A percentile compares a stretch with the other conserved stretches of the same genome.
These are phyloP conservation scores for Chrysina gloriosa DNA, from an alignment of 2,888 invertebrate genomes.

Conservation along the genomic window DNA sequence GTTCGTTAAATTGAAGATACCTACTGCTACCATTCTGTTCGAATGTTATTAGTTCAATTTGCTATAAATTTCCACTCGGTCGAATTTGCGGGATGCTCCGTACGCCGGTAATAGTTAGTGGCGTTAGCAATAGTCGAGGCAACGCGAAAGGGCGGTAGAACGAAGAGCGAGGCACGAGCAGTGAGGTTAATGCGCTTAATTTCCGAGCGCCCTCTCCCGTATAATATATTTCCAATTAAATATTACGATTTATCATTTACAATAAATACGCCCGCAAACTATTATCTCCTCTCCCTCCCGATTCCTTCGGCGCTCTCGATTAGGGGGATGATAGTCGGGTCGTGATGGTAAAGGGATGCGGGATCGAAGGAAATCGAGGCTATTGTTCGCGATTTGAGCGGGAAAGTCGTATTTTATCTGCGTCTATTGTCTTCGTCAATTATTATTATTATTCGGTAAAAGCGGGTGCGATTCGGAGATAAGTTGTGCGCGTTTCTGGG, in stretches of 20 bases:
- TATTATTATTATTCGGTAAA: conserved; percentile 13
- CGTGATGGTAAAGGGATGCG: too few species aligned
- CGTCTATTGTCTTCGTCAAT: conserved; percentile 23
- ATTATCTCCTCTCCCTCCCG: conserved; percentile 27
- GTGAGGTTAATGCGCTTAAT: conserved; percentile 16
- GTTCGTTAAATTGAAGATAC: conserved; percentile 63
- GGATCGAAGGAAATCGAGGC: conserved; percentile 1
- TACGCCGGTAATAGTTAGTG: not conserved
- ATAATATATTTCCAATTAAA: conserved; percentile 43
- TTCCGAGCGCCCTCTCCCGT: not conserved
- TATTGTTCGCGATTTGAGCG: not conserved
- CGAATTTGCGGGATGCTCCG: conserved; percentile 15
- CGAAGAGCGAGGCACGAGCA: not conserved
- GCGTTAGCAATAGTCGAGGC: not conserved
- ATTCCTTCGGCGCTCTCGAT: not conserved
- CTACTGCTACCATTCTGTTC: conserved; percentile 45
- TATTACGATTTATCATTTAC: conserved; percentile 41
- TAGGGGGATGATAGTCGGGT: too few species aligned
- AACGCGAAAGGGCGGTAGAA: not conserved
- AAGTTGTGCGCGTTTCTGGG: not conserved
- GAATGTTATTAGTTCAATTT: conserved; percentile 44
- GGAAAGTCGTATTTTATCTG: conserved; percentile 16
- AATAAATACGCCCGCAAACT: conserved; percentile 32
- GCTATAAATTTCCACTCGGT: conserved; percentile 42
- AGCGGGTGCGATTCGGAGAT: not conserved